Evolutionary conservation across 2,797 vertebrate species (phyloP).

Genomic region (Poliocrania exsul): DNA sequence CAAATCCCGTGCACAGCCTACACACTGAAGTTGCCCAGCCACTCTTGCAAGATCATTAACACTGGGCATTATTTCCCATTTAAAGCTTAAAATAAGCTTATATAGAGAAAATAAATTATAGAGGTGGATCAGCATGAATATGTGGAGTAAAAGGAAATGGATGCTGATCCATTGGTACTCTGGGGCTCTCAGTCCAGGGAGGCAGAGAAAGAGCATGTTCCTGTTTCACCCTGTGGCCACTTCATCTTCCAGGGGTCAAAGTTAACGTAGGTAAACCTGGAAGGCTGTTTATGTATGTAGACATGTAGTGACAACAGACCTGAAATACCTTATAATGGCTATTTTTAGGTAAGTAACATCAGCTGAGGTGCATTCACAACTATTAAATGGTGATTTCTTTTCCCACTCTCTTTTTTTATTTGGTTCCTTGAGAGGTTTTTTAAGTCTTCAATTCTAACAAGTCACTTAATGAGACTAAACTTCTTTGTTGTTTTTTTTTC

Average conservation of each 20-base stretch:
- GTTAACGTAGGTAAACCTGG: neutral
- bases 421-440: neutral
- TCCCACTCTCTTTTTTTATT: neutral
- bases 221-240: neutral
- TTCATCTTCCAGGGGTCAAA: neutral
- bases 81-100: neutral
- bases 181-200: neutral
- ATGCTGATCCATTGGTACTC: neutral
- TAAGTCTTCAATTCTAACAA: neutral
- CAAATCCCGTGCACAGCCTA: constrained; percentile 75
- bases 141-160: neutral
- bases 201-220: neutral
- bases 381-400: neutral
- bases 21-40: constrained; percentile 88
- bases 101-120: neutral
- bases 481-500: neutral
- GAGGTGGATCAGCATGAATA: neutral
- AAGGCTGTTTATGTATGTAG: neutral
- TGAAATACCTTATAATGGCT: constrained; percentile 13
- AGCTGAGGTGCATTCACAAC: neutral
- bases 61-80: neutral
- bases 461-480: neutral
- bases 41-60: constrained; percentile 79
- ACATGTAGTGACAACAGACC: constrained; percentile 6
- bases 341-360: neutral